Evolutionary conservation across 2,888 invertebrate genomes (phyloP).

Genomic region (Drosophila koepferae): DNA sequence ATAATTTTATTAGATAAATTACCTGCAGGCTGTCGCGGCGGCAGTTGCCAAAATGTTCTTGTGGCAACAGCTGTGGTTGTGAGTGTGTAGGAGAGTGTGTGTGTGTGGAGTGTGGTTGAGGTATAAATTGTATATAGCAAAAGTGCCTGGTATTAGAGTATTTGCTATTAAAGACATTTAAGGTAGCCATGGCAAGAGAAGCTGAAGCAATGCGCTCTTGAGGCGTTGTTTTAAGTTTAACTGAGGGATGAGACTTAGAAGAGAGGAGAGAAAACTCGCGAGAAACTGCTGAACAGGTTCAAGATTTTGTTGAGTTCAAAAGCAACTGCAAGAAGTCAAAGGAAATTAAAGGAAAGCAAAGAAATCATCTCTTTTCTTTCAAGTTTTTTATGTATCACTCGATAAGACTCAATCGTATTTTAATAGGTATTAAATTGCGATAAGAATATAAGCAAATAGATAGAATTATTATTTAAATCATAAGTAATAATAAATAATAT

Average conservation of each 20-base stretch:
- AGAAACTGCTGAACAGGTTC: neutral
- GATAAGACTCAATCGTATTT: too few species aligned
- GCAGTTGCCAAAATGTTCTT: conserved; percentile 33
- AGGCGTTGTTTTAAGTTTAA: neutral
- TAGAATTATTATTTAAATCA: too few species aligned
- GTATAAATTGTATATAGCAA: conserved; percentile 25
- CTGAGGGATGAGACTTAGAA: neutral
- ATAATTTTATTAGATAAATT: conserved; percentile 79
- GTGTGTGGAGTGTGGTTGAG: neutral
- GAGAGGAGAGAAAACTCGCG: neutral
- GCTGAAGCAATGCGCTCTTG: neutral
- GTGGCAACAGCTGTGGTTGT: conserved; percentile 53
- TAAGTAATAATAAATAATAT: too few species aligned
- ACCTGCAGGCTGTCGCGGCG: conserved; percentile 67
- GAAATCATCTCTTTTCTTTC: too few species aligned
- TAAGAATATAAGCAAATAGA: too few species aligned
- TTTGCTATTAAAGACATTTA: conserved; percentile 31
- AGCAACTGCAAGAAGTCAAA: neutral
- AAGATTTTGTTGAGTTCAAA: neutral
- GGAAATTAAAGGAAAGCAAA: neutral
- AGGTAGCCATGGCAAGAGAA: neutral
- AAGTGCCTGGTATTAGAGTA: conserved; percentile 28
- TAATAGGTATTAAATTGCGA: too few species aligned
- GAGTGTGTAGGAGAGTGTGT: neutral
- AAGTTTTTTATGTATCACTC: neutral